Conservation (phyloP, 2,797 vertebrate species). For the Aselliscus stoliczkanus region DNA sequence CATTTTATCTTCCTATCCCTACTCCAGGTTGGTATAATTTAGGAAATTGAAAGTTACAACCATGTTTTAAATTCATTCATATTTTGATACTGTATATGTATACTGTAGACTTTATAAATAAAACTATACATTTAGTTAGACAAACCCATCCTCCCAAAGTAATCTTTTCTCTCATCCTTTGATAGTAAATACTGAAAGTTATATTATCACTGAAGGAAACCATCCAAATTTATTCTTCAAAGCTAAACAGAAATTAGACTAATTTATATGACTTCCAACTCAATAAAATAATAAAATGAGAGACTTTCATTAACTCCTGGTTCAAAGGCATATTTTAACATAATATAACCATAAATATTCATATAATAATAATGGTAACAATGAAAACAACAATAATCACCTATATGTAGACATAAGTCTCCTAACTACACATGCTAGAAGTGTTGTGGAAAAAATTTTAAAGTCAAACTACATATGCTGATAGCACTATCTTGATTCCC, state of each 20-base stretch:
- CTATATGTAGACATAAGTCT: background rate
- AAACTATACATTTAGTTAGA: slow-evolving; percentile 1
- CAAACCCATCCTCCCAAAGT: background rate
- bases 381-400: background rate
- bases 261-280: slow-evolving; percentile 12
- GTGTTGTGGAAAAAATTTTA: background rate
- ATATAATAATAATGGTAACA: background rate
- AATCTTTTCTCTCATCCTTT: slow-evolving; percentile 22
- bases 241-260: slow-evolving; percentile 33
- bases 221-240: slow-evolving; percentile 31
- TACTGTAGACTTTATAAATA: background rate
- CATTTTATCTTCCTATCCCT: background rate
- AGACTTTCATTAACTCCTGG: slow-evolving; percentile 37
- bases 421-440: background rate
- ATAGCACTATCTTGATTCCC: background rate
- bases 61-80: background rate
- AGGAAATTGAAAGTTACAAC: background rate
- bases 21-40: background rate
- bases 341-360: slow-evolving; percentile 31
- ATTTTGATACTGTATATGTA: slow-evolving; percentile 20
- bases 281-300: background rate
- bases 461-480: background rate
- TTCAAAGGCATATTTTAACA: slow-evolving; percentile 32
- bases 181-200: background rate
- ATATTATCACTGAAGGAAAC: slow-evolving; percentile 2